phyloP scores from a whole-genome alignment of 2,797 vertebrate species.

The Intellagama lesueurii region DNA sequence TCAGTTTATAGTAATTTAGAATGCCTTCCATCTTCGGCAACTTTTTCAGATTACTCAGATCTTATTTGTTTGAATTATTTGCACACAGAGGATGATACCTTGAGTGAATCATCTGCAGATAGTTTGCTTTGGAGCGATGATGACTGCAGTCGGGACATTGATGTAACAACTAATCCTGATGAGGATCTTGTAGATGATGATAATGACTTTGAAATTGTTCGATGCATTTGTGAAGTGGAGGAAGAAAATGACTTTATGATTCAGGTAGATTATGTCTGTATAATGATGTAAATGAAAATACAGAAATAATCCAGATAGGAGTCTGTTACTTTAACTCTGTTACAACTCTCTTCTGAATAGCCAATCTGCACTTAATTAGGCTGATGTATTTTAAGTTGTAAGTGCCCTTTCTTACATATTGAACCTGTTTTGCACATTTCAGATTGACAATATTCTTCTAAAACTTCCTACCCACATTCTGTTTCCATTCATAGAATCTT shows the following conservation, averaged over 20 bases:
- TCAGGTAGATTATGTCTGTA: conserved; percentile 81
- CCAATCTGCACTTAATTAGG: neutral
- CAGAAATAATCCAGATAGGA: neutral
- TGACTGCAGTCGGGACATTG: conserved; percentile 87
- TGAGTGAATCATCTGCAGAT: conserved; percentile 92
- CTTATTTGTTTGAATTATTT: conserved; percentile 53
- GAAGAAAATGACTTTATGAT: conserved; percentile 99
- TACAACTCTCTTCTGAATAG: neutral
- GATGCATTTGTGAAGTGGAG: conserved; percentile 95
- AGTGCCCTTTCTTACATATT: too few relatives aligned
- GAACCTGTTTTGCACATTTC: neutral
- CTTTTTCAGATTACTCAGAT: conserved; percentile 26
- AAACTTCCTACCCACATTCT: neutral
- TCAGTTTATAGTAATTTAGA: conserved; percentile 18
- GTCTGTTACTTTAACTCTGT: neutral
- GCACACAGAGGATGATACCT: conserved; percentile 87
- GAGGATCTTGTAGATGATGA: conserved; percentile 83
- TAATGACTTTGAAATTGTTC: conserved; percentile 89
- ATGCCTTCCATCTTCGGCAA: neutral
- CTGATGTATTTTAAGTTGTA: neutral
- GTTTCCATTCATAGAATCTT: too few relatives aligned
- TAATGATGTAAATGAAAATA: neutral
- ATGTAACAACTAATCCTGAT: conserved; percentile 84
- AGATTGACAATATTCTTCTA: neutral
- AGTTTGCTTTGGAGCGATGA: conserved; percentile 96